These are phyloP conservation scores for Timema cristinae DNA, from an alignment of 2,888 invertebrate species.

Conservation along the genomic window DNA sequence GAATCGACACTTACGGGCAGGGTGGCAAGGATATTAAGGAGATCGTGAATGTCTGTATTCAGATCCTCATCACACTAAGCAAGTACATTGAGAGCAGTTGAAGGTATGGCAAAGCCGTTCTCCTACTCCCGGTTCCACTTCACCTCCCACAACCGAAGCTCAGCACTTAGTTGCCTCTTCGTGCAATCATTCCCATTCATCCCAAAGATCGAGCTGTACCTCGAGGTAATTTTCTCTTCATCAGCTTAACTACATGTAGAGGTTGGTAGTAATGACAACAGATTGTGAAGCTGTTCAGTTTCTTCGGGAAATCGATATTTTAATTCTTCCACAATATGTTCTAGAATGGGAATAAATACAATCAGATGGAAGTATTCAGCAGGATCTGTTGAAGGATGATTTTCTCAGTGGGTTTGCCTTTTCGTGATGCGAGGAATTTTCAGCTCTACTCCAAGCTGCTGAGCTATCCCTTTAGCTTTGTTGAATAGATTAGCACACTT, in stretches of 20 bases:
- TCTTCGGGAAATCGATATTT: conserved; percentile 17
- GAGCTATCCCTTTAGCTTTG: background rate
- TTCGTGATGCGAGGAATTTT: conserved; percentile 12
- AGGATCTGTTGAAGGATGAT: conserved; percentile 11
- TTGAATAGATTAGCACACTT: background rate
- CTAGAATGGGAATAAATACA: conserved; percentile 17
- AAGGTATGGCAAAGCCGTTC: no score
- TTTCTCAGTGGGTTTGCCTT: conserved; percentile 19
- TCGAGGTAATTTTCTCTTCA: background rate
- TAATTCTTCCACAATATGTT: conserved; percentile 17
- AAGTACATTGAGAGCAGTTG: background rate
- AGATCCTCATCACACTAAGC: conserved; percentile 1
- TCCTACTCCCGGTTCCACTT: background rate
- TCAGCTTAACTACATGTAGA: background rate
- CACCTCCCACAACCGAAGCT: conserved; percentile 2
- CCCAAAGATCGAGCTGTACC: background rate
- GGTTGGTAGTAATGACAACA: conserved; percentile 1
- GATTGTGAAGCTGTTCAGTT: background rate
- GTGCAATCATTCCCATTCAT: background rate
- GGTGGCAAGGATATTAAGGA: background rate
- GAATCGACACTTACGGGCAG: conserved; percentile 2
- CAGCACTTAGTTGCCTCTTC: background rate
- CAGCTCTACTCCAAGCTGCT: conserved; percentile 5
- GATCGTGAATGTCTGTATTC: background rate
- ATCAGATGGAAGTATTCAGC: conserved; percentile 16